These are phyloP conservation scores for Blennius ocellaris DNA, from an alignment of 2,113 vertebrate genomes.

Conservation along the genomic window DNA sequence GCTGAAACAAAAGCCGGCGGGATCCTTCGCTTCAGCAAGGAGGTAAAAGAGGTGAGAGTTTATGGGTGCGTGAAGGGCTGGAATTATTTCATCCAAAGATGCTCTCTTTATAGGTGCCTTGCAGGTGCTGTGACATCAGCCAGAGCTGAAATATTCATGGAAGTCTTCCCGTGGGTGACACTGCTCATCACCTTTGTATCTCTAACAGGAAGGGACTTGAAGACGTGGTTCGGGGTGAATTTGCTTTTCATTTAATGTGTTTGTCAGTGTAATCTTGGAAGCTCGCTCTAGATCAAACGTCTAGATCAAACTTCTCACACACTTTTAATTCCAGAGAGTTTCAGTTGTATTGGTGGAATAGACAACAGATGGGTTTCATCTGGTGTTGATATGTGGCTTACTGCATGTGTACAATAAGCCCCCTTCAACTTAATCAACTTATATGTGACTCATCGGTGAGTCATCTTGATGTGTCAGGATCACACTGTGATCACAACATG, in stretches of 20 bases:
- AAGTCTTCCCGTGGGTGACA: constrained; percentile 26
- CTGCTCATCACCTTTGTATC: constrained; percentile 44
- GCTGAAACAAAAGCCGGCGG: constrained; percentile 26
- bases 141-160: constrained; percentile 75
- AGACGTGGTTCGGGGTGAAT: constrained; percentile 17
- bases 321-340: background rate
- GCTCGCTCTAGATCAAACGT: too few relatives aligned
- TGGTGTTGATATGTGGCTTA: too few relatives aligned
- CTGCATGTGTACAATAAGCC: background rate
- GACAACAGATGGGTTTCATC: background rate
- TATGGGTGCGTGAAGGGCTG: constrained; percentile 5
- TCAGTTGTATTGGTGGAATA: background rate
- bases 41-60: background rate
- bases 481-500: background rate
- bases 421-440: background rate
- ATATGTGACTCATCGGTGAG: constrained; percentile 32
- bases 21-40: constrained; percentile 17
- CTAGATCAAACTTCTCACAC: background rate
- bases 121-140: constrained; percentile 64
- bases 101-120: constrained; percentile 56
- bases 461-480: constrained; percentile 28
- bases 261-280: too few relatives aligned
- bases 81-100: background rate
- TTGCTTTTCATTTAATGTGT: constrained; percentile 1
- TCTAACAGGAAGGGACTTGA: constrained; percentile 26